phyloP scores from a whole-genome alignment of 2,797 vertebrate genomes.

The Brachyalestes nurse region DNA sequence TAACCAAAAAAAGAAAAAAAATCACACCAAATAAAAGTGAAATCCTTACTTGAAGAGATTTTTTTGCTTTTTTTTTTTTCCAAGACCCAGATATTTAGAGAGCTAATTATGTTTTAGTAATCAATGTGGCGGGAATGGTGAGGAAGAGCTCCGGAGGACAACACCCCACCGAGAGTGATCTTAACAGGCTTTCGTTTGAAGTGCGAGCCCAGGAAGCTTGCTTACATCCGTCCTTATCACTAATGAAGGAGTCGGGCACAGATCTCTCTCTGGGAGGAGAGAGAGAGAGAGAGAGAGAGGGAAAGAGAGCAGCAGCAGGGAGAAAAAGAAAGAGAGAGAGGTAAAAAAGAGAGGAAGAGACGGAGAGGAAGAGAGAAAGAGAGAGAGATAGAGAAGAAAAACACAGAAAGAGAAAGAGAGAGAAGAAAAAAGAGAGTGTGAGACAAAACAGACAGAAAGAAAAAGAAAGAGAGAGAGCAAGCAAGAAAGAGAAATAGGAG shows the following conservation, averaged over 20 bases:
- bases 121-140: conserved; percentile 33
- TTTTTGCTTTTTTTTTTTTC: background rate
- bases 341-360: no score
- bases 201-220: conserved; percentile 35
- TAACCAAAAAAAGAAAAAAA: background rate
- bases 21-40: background rate
- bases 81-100: conserved; percentile 28
- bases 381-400: no score
- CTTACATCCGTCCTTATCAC: conserved; percentile 35
- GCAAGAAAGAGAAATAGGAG: no score
- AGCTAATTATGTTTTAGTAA: conserved; percentile 54
- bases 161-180: conserved; percentile 38
- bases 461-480: no score
- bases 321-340: no score
- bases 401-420: no score
- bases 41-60: background rate
- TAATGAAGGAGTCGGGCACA: conserved; percentile 41
- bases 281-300: background rate
- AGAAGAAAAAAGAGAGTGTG: no score
- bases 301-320: no score
- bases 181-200: conserved; percentile 48
- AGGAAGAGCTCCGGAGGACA: conserved; percentile 38
- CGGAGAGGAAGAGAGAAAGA: no score
- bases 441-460: no score
- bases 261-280: conserved; percentile 21